These are phyloP conservation scores for Gorsachius goisagi DNA, from an alignment of 2,113 vertebrate species.

Conservation along the genomic window DNA sequence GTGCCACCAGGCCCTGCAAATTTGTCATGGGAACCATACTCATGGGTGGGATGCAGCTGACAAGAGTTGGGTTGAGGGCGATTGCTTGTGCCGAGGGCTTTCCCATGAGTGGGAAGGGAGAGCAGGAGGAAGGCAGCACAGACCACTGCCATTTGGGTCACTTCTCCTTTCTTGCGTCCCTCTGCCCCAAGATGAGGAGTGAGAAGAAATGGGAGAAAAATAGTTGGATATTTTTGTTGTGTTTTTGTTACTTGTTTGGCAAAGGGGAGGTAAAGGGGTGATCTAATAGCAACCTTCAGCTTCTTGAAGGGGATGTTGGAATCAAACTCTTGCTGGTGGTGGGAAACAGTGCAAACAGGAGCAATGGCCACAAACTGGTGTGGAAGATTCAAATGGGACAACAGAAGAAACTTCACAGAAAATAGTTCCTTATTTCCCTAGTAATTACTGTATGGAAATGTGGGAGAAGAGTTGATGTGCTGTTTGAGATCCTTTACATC, in stretches of 20 bases:
- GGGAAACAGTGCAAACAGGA: background rate
- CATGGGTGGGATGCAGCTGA: accelerated
- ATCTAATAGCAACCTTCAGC: background rate
- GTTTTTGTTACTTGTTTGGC: background rate
- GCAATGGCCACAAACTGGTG: background rate
- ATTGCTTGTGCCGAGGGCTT: background rate
- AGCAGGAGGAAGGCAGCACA: background rate
- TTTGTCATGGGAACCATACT: background rate
- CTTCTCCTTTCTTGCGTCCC: background rate
- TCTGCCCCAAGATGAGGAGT: background rate
- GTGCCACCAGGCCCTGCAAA: background rate
- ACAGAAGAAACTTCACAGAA: background rate
- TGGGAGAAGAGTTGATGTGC: background rate
- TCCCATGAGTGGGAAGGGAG: background rate
- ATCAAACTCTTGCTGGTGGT: background rate
- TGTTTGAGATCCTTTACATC: background rate
- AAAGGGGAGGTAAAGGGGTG: background rate
- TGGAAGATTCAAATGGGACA: background rate
- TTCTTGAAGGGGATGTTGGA: background rate
- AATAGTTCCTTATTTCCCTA: background rate
- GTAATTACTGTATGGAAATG: background rate
- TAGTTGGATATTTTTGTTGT: background rate
- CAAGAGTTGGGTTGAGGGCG: accelerated
- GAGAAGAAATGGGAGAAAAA: background rate
- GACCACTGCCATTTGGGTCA: background rate